These are phyloP conservation scores for Ancistrus triradiatus DNA, from an alignment of 2,113 vertebrate genomes.

Conservation along the genomic window DNA sequence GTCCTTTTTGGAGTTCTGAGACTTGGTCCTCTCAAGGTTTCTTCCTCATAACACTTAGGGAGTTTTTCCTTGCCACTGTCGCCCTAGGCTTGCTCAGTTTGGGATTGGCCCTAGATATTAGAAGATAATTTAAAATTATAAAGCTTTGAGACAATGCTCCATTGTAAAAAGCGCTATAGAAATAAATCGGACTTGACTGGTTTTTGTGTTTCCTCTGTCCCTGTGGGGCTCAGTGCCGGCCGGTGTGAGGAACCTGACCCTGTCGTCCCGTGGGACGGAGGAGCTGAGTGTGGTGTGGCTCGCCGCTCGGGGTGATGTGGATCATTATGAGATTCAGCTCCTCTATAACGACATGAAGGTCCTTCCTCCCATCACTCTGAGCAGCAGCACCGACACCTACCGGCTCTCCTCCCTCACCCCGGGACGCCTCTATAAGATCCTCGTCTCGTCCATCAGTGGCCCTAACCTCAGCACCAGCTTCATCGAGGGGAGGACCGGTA, in stretches of 20 bases:
- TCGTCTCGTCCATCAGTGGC: constrained; percentile 90
- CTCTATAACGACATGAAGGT: constrained; percentile 95
- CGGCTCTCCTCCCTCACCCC: constrained; percentile 84
- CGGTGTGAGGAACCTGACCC: constrained; percentile 72
- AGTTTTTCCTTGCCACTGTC: no score
- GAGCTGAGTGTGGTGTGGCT: constrained; percentile 81
- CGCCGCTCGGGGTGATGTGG: constrained; percentile 82
- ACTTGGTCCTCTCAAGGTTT: no score
- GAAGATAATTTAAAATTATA: no score
- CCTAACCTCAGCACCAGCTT: constrained; percentile 82
- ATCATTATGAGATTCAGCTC: constrained; percentile 92
- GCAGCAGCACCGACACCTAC: constrained; percentile 70
- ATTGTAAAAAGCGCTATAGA: no score
- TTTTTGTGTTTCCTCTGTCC: background rate
- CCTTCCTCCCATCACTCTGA: constrained; percentile 84
- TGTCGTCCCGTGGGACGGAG: constrained; percentile 74
- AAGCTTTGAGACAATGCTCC: no score
- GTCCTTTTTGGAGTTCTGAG: no score
- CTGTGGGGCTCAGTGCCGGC: constrained; percentile 88
- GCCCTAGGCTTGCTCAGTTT: no score
- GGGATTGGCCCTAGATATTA: no score
- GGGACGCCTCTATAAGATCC: constrained; percentile 90
- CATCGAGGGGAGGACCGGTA: constrained; percentile 90
- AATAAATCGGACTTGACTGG: no score
- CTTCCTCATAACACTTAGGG: no score